Conservation (phyloP, 2,888 invertebrate species). For the Azorinus chamasolen region DNA sequence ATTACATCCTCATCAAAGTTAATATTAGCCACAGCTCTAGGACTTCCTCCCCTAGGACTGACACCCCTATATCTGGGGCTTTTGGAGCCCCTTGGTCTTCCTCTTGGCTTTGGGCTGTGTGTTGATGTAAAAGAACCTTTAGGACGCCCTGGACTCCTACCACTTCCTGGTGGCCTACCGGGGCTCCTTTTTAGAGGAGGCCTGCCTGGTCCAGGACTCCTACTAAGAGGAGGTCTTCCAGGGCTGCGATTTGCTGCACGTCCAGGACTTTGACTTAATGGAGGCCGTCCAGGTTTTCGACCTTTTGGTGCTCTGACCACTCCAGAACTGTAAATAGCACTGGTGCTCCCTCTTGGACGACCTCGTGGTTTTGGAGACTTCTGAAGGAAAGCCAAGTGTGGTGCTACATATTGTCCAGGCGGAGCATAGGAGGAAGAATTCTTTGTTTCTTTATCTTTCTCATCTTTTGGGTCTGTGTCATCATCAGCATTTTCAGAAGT, state of each 20-base stretch:
- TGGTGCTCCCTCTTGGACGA: constrained; percentile 54
- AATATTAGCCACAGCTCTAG: constrained; percentile 42
- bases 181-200: constrained; percentile 39
- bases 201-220: constrained; percentile 48
- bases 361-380: constrained; percentile 41
- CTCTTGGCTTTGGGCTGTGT: constrained; percentile 55
- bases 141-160: constrained; percentile 54
- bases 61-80: constrained; percentile 57
- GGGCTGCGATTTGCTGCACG: constrained; percentile 34
- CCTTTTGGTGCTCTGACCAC: constrained; percentile 26
- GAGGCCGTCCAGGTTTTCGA: constrained; percentile 49
- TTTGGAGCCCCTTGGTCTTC: constrained; percentile 55
- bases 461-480: not conserved
- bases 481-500: constrained; percentile 26
- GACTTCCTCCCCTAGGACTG: constrained; percentile 54
- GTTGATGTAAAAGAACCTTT: constrained; percentile 37
- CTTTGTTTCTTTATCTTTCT: not conserved
- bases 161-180: constrained; percentile 30
- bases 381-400: constrained; percentile 33
- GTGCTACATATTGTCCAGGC: constrained; percentile 12
- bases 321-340: constrained; percentile 33
- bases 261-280: constrained; percentile 41
- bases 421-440: not conserved
- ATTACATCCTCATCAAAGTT: constrained; percentile 44
- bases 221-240: constrained; percentile 37